A percentile compares a stretch with the other conserved stretches of the same genome.
These are phyloP conservation scores for Cynodonichthys magdalenae DNA, from an alignment of 2,797 vertebrate species.

Conservation along the genomic window DNA sequence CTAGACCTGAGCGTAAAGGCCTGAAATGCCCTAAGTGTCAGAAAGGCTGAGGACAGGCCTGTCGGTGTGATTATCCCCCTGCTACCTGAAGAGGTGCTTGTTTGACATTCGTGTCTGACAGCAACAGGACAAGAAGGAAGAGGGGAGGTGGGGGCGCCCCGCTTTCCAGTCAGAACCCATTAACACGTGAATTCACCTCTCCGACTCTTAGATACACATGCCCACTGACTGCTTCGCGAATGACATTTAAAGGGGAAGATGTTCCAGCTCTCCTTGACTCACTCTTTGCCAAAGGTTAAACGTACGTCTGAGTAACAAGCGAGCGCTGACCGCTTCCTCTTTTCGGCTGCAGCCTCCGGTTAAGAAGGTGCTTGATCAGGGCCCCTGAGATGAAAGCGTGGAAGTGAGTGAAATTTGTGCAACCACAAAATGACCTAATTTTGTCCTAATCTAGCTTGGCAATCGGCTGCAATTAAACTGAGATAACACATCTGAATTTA, in stretches of 20 bases:
- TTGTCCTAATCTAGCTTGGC: conserved; percentile 69
- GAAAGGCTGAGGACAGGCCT: conserved; percentile 85
- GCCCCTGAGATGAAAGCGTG: conserved; percentile 67
- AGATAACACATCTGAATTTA: conserved; percentile 74
- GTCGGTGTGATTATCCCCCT: conserved; percentile 85
- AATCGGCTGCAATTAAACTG: conserved; percentile 75
- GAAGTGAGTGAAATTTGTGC: conserved; percentile 64
- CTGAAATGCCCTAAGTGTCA: conserved; percentile 57
- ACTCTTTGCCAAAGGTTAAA: conserved; percentile 78
- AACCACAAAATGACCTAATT: conserved; percentile 78
- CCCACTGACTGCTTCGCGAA: conserved; percentile 50
- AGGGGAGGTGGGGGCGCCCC: conserved; percentile 55
- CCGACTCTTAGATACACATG: conserved; percentile 70
- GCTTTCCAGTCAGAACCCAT: conserved; percentile 83
- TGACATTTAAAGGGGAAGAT: conserved; percentile 69
- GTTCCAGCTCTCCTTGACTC: conserved; percentile 70
- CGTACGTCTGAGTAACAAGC: conserved; percentile 71
- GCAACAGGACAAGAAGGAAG: conserved; percentile 77
- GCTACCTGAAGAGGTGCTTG: conserved; percentile 89
- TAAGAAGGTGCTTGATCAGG: conserved; percentile 76
- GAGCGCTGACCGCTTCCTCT: conserved; percentile 70
- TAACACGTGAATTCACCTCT: conserved; percentile 83
- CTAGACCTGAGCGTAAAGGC: conserved; percentile 11
- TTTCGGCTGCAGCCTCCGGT: conserved; percentile 60
- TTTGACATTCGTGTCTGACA: conserved; percentile 88